phyloP scores from a whole-genome alignment of 2,888 invertebrate genomes.

The Andrena praecox region DNA sequence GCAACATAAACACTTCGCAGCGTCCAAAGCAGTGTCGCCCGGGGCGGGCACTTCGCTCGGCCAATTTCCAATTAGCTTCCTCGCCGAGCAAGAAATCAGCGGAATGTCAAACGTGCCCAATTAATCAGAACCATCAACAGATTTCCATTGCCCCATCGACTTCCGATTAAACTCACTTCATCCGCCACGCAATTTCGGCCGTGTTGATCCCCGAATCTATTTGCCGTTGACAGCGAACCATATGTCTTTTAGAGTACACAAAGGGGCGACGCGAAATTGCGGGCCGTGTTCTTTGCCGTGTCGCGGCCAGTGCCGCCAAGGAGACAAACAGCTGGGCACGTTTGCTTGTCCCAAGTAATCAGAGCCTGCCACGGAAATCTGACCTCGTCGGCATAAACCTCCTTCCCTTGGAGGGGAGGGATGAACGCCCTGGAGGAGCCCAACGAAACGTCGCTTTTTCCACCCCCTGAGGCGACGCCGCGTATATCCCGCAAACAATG shows the following conservation, averaged over 20 bases:
- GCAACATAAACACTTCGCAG: too few relatives aligned
- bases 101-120: neutral
- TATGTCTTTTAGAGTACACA: neutral
- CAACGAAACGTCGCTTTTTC: neutral
- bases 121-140: neutral
- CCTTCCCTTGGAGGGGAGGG: too few relatives aligned
- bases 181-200: neutral
- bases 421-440: too few relatives aligned
- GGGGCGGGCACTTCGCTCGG: too few relatives aligned
- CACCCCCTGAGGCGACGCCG: neutral
- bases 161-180: neutral
- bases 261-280: conserved; percentile 21
- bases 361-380: neutral
- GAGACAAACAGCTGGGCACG: neutral
- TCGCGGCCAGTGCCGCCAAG: neutral
- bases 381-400: neutral
- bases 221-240: neutral
- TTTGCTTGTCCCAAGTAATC: conserved; percentile 1
- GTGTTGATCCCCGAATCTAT: neutral
- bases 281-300: neutral
- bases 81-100: neutral
- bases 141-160: neutral
- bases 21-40: too few relatives aligned
- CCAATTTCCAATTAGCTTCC: neutral
- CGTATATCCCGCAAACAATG: conserved; percentile 9